phyloP scores from a whole-genome alignment of 1,140 invertebrate species.

The Sitodiplosis mosellana region DNA sequence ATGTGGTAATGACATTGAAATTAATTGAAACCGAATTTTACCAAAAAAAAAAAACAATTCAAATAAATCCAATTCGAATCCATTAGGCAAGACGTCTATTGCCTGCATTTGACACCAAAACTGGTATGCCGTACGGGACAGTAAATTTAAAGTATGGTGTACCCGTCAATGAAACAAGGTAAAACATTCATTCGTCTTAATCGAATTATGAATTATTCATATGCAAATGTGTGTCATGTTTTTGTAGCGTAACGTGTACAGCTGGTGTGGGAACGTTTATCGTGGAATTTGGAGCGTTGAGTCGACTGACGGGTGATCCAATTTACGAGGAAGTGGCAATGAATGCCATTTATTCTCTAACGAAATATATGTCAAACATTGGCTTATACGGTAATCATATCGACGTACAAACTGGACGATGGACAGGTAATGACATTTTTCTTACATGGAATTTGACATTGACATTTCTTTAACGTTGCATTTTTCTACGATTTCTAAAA shows the following conservation, averaged over 20 bases:
- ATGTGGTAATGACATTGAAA: slow-evolving; percentile 52
- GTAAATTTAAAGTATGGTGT: slow-evolving; percentile 85
- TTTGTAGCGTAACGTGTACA: slow-evolving; percentile 75
- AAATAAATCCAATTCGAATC: no score
- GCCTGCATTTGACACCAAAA: slow-evolving; percentile 73
- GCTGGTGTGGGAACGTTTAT: slow-evolving; percentile 96
- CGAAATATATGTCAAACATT: slow-evolving; percentile 70
- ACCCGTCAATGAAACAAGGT: slow-evolving; percentile 71
- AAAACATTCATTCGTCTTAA: neutral
- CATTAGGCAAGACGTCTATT: slow-evolving; percentile 46
- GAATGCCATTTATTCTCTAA: slow-evolving; percentile 76
- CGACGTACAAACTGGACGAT: slow-evolving; percentile 82
- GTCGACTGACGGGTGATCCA: slow-evolving; percentile 84
- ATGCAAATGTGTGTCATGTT: neutral
- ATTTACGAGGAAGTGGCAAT: slow-evolving; percentile 89
- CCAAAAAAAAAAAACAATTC: no score
- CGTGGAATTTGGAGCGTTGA: slow-evolving; percentile 91
- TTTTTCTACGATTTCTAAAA: no score
- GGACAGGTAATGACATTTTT: slow-evolving; percentile 93
- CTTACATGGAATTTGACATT: no score
- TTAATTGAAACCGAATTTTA: neutral
- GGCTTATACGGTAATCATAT: slow-evolving; percentile 94
- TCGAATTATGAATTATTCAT: neutral
- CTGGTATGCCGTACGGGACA: slow-evolving; percentile 98
- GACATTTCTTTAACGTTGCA: no score